Evolutionary conservation across 2,797 vertebrate species (phyloP).

Genomic region (Mormyrus proboscirostris): DNA sequence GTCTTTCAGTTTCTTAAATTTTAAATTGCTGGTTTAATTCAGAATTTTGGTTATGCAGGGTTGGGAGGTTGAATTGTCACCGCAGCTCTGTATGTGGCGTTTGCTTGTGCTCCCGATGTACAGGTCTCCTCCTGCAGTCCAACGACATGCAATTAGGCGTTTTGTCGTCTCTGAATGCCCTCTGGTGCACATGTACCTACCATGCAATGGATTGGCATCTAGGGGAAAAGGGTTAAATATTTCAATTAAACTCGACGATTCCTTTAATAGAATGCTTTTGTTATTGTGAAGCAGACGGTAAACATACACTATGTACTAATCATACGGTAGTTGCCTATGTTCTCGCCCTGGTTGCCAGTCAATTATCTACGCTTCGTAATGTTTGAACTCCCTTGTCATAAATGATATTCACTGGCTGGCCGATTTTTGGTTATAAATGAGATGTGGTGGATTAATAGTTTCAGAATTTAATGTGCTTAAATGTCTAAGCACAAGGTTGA

Average conservation of each 20-base stretch:
- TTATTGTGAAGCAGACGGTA: background rate
- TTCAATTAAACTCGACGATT: background rate
- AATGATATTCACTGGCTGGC: background rate
- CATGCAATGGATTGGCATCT: background rate
- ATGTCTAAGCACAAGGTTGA: background rate
- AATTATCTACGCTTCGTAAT: background rate
- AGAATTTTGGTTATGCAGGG: background rate
- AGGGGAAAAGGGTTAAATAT: background rate
- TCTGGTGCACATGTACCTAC: background rate
- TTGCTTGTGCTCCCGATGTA: background rate
- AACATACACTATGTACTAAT: background rate
- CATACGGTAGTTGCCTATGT: background rate
- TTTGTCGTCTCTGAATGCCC: background rate
- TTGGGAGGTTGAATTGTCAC: background rate
- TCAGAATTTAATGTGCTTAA: background rate
- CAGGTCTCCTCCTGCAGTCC: background rate
- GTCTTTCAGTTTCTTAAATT: background rate
- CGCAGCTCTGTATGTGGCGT: background rate
- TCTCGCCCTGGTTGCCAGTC: background rate
- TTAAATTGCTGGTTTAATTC: background rate
- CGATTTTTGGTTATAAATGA: background rate
- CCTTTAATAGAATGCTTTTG: background rate
- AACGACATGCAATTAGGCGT: background rate
- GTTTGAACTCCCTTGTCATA: background rate
- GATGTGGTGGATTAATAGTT: background rate